phyloP scores from a whole-genome alignment of 2,113 vertebrate genomes.

The Rhagologus leucostigma region DNA sequence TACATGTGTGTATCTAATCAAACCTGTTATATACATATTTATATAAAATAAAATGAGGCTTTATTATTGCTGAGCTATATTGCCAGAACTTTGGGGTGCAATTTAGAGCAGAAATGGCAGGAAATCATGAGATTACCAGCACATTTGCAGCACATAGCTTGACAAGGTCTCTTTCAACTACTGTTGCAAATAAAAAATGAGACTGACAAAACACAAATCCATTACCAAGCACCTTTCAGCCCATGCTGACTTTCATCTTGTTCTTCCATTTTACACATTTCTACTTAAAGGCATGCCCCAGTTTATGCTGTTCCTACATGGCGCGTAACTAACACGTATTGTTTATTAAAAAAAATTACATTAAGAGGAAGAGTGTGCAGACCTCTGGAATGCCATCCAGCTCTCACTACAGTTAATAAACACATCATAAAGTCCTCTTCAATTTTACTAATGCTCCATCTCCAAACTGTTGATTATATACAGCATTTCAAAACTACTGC shows the following conservation, averaged over 20 bases:
- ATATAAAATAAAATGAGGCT: neutral
- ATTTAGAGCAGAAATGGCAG: neutral
- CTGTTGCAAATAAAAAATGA: neutral
- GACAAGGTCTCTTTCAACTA: neutral
- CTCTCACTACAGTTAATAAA: neutral
- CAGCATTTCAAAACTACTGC: neutral
- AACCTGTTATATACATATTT: neutral
- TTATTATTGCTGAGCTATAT: neutral
- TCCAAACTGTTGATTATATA: neutral
- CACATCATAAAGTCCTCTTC: neutral
- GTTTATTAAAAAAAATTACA: neutral
- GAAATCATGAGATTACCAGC: neutral
- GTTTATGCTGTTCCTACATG: neutral
- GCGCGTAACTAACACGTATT: fast-evolving
- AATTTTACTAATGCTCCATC: neutral
- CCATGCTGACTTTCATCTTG: neutral
- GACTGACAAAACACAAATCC: neutral
- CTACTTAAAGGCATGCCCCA: neutral
- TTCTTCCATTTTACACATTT: neutral
- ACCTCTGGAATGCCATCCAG: neutral
- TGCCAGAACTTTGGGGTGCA: neutral
- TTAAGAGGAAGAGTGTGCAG: neutral
- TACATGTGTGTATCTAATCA: neutral
- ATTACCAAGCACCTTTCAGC: neutral
- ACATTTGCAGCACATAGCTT: neutral